Conservation (phyloP, 2,797 vertebrate genomes). For the Crax fasciolata region DNA sequence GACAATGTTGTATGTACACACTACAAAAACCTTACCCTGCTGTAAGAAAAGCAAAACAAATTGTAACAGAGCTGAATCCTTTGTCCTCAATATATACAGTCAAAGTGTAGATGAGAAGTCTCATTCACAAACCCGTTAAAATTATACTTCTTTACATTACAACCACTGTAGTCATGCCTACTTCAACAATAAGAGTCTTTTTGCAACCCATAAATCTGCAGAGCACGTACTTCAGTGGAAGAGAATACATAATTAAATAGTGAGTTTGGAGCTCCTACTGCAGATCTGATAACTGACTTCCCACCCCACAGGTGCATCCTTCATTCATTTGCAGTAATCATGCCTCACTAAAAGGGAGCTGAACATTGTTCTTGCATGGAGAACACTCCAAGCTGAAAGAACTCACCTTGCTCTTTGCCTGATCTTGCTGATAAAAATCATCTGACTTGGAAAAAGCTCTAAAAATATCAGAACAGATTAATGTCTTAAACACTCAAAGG, state of each 20-base stretch:
- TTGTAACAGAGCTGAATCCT: neutral
- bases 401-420: neutral
- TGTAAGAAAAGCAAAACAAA: neutral
- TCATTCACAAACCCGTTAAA: neutral
- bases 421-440: neutral
- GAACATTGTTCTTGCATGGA: rapidly evolving
- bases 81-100: neutral
- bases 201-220: neutral
- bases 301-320: neutral
- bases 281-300: neutral
- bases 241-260: rapidly evolving
- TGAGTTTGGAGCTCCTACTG: neutral
- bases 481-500: neutral
- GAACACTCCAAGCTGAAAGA: neutral
- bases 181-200: neutral
- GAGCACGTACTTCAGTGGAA: neutral
- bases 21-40: neutral
- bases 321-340: neutral
- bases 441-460: neutral
- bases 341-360: rapidly evolving
- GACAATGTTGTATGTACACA: neutral
- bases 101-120: neutral
- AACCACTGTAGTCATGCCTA: neutral
- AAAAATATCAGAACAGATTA: neutral
- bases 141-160: rapidly evolving